Base-by-base conservation (phyloP, 2,888 invertebrate species). In the Galerucella calmariensis region DNA sequence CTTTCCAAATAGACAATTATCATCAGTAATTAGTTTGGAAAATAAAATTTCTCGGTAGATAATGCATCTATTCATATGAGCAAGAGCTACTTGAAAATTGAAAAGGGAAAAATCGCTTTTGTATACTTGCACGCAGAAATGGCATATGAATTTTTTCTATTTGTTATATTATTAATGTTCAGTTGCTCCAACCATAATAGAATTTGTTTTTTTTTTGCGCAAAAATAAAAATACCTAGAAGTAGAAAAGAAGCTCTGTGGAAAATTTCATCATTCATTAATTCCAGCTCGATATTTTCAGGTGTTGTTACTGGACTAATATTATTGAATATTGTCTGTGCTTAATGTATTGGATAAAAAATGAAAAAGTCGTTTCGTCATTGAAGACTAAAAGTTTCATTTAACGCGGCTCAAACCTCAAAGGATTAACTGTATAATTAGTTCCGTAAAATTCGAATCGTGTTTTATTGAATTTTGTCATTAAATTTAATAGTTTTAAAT, bases 11-110 rank as follows among this genome's bases (percentile, higher is more conserved):
- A 69, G 69, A 69, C 61, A 69, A 48, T 59, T 61, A 61, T 61
- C 48, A 61, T 56, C 58, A 35, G 68, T 68, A 69, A 69, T 69
- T 69, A 69, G 69, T 69, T 69, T 27, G 51, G 61, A 69, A 61
- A 68, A 68, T n/a, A 68, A 48, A 48, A 69, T 61, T 59, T 69
- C 69, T 69, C 69, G 69, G 48, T 61, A 69, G 69, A 61, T 69
- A 69, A 69, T 69, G 59, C 41, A 20, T 10, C 59, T 27, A 61
- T 69, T 69, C 69, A 69, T 61, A 61, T 48, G 69, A 27, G 69
- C 35, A 51, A 35, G 48, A 67, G n/a, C 51, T 69, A 69, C 61
- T 69, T 62, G 48, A 61, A 69, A 69, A 69, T 24, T 69, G 59
- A 69, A 69, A 69, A 51, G 61, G 61, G 61, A 61, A n/a, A 69